Base-by-base conservation (phyloP, 1,140 invertebrate genomes). In the Steinernema khuongi region DNA sequence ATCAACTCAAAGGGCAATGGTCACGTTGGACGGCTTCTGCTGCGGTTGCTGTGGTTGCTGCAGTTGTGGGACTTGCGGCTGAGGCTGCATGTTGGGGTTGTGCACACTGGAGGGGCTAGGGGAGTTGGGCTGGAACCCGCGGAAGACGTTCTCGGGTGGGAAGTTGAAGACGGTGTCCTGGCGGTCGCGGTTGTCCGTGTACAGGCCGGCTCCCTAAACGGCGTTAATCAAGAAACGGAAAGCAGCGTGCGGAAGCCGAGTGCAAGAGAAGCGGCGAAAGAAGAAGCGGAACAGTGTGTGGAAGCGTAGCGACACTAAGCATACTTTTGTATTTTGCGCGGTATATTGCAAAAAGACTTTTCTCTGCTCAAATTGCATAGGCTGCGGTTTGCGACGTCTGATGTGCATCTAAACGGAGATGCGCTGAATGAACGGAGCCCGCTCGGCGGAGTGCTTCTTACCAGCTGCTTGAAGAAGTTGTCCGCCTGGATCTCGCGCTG, bases 391-490 rank as follows among this genome's bases (percentile, higher is more conserved):
- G 50, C 50, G 50, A 60, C 50, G 50, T 60, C 50, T 60, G 50
- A 60, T 60, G 50, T 60, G 50, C 50, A 60, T 60, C 50, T 60
- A 60, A 60, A 60, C 7, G 50, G 50, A 60, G 50, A 60, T 60
- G 50, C 50, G 50, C 50, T 60, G 7, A 60, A 22, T 60, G 14
- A 60, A 60, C 22, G 50, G 4, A 11, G 50, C 14, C 14, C 14
- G 50, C 50, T 60, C 50, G 14, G 14, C 14, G 50, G 26, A 26
- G 50, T 60, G 50, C 50, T 1, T 50, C 81, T 75, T 69, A 81
- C 80, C 44, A 81, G 70, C 74, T 81, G 81, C 31, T 81, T 81
- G 36, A 81, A 83, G 43, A 81, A 81, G n/a, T 70, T 50, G 43
- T 81, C 75, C 32, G 43, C 31, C 29, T 79, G 77, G n/a, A 80